Base-by-base conservation (phyloP, 35 echinoderm and acorn worm genomes). In the Apostichopus californicus region DNA sequence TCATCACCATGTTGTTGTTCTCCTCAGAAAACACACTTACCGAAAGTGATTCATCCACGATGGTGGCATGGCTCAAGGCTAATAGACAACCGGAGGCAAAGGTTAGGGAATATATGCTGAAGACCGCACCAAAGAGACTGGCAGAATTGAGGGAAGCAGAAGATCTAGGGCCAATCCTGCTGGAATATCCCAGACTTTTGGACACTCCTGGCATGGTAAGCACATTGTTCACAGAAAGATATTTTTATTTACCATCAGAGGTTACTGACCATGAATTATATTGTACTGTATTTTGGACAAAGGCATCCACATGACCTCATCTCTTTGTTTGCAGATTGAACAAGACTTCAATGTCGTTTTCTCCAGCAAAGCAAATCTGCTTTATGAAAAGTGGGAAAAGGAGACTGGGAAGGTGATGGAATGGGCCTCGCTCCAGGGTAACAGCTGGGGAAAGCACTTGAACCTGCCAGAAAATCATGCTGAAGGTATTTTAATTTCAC, bases 121-220 rank as follows among this genome's bases (percentile, higher is more conserved):
- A 60, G 56, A 86, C 83, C 3, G 83, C 83, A 63, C 83, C 55
- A 20, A 55, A 65, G 26, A 56, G 83, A 10, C 57, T 86, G 9
- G 10, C 1, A 60, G 56, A 8, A 6, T 20, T 86, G 1, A 86
- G 26, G 83, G 55, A 10, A 5, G 53, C 81, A 18, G 21, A 86
- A 10, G 23, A 86, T 63, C 9, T 86, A 1, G 83, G 83, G 12
- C 5, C 56, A 26, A 13, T 86, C 4, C 55, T 86, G 57, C 8
- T 86, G 56, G 56, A 86, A 55, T 86, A 86, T 55, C 83, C 83
- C 5, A 58, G 83, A 86, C 83, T 86, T 1, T 25, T 86, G 83
- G 83, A 86, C 21, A 86, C 83, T 23, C 83, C 9, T 58, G 83
- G 83, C 5, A 86, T 86, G 55, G 83, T 86, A 86, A 60, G 6